These are phyloP conservation scores for Astyanax mexicanus DNA, from an alignment of 2,797 vertebrate species.

Conservation along the genomic window DNA sequence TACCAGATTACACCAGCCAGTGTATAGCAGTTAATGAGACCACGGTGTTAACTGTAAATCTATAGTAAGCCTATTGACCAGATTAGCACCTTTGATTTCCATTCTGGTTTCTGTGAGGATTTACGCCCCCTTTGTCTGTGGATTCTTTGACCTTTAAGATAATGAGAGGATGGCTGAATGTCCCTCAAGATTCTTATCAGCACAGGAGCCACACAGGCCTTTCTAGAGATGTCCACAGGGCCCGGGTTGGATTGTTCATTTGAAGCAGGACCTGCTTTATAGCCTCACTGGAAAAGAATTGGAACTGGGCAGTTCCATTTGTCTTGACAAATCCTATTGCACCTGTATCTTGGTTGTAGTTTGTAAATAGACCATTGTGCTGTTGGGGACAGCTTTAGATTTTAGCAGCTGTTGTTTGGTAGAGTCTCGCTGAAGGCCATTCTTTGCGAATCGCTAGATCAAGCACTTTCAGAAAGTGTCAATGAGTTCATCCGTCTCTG, in stretches of 20 bases:
- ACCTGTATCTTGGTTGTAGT: not conserved
- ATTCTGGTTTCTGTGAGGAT: conserved; percentile 13
- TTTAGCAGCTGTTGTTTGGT: not conserved
- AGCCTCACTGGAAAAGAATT: not conserved
- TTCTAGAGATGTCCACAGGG: not conserved
- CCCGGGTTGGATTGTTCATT: not conserved
- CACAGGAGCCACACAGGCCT: not conserved
- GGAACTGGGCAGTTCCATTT: not conserved
- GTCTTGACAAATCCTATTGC: conserved; percentile 1
- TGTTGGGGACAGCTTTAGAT: not conserved
- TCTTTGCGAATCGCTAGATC: conserved; percentile 3
- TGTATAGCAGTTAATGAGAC: not conserved
- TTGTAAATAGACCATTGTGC: not conserved
- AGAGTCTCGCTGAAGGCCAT: not conserved
- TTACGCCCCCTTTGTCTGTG: conserved; percentile 24
- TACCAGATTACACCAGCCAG: too few species aligned
- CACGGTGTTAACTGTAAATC: not conserved
- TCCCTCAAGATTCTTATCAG: conserved; percentile 25
- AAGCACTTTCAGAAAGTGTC: not conserved
- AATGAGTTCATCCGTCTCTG: conserved; percentile 25
- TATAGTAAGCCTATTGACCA: not conserved
- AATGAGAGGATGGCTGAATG: conserved; percentile 31
- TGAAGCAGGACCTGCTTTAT: not conserved
- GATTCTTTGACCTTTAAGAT: conserved; percentile 46
- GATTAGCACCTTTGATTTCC: conserved; percentile 6